Conservation (phyloP, 2,888 invertebrate genomes). For the Tuberolachnus salignus region DNA sequence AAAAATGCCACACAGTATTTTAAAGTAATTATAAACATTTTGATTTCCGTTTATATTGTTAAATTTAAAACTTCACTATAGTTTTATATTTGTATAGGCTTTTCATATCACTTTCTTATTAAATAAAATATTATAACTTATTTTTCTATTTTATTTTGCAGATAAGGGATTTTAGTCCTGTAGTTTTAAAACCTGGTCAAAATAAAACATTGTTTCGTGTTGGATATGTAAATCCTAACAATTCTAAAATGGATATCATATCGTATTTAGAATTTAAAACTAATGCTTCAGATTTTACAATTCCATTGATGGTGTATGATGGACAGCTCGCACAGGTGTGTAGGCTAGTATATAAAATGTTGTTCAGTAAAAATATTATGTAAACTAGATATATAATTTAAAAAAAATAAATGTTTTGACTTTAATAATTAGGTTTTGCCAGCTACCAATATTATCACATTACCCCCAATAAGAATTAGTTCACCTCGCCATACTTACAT, state of each 20-base stretch:
- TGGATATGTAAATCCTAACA: conserved; percentile 49
- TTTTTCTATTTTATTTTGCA: conserved; percentile 3
- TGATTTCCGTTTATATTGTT: neutral
- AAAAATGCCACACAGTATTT: conserved; percentile 54
- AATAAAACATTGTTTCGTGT: conserved; percentile 54
- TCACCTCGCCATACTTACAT: conserved; percentile 52
- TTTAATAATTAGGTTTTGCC: conserved; percentile 45
- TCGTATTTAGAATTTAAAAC: conserved; percentile 54
- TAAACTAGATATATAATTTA: neutral
- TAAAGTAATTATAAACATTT: conserved; percentile 29
- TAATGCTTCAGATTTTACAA: conserved; percentile 53
- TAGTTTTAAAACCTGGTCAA: conserved; percentile 49
- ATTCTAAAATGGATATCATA: conserved; percentile 49
- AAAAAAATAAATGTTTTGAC: neutral
- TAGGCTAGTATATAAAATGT: neutral
- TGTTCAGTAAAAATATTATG: too few relatives aligned
- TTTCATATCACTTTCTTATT: neutral
- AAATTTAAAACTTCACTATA: neutral
- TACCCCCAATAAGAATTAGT: conserved; percentile 51
- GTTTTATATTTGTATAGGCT: neutral
- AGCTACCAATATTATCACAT: conserved; percentile 49
- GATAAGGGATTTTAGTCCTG: conserved; percentile 53
- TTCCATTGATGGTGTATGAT: conserved; percentile 51
- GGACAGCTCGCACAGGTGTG: conserved; percentile 45
- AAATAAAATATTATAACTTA: neutral